Evolutionary conservation across 2,797 vertebrate genomes (phyloP), one percentile per base, ranked within the genome.

Genomic region (Pantherophis vulpinus): DNA sequence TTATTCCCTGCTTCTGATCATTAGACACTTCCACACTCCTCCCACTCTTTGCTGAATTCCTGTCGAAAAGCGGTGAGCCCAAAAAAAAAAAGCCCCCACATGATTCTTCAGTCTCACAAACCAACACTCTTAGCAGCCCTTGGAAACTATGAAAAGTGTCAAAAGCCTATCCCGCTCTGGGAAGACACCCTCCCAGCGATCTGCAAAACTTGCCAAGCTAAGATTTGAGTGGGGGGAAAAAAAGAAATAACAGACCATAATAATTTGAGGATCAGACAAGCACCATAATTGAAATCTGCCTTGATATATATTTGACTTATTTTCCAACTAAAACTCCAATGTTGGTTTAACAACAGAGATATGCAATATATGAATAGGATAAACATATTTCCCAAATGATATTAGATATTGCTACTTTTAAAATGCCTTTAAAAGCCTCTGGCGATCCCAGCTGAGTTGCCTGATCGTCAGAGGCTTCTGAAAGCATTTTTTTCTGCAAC

Each of bases 31-130:
- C 25, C 20, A 58, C 18, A 83, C 70, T 58, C 89, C 61, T 91
- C 89, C 23, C 86, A 63, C 58, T 94, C 92, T 18, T 90, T 54
- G 56, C 9, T 58, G 5, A 11, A 94, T 91, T 89, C 94, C 59
- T 93, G 7, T 86, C 90, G 88, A 0, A 8, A 8, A 3, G 27
- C 92, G 87, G 7, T 27, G 58, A 16, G 59, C 58, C 63, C 89
- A 37, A 32, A 23, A 7, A 0, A 25, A 42, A 42, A 86, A 25
- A 86, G 4, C 54, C 27, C 74, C 74, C 74, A 25, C 42, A 83
- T 55, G 6, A 29, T 37, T 56, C 60, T 54, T 1, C 92, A 58
- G 4, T 91, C 74, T 92, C 83, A 54, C 27, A 92, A 92, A 63
- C 23, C 92, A 91, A 11, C 25, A 93, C 59, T 47, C 37, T 51